Conservation (phyloP, 2,113 vertebrate genomes). For the Crotophaga sulcirostris region DNA sequence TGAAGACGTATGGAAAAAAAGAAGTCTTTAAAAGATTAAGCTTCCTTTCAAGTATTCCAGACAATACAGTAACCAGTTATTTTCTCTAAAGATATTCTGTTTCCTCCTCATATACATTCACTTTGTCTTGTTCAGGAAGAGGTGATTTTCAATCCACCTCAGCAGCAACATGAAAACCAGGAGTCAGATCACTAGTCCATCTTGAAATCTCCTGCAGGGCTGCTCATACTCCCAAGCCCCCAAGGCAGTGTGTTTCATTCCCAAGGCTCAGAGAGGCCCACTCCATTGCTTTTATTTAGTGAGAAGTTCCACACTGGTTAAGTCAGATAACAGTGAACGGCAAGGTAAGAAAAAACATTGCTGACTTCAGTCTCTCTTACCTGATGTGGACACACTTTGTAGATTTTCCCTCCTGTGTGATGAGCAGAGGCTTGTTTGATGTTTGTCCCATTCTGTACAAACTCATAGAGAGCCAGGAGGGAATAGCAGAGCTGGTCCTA, state of each 20-base stretch:
- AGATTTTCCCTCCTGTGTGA: conserved; percentile 91
- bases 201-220: neutral
- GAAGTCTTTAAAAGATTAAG: neutral
- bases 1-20: neutral
- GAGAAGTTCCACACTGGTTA: neutral
- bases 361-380: conserved; percentile 68
- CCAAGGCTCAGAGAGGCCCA: neutral
- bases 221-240: neutral
- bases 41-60: neutral
- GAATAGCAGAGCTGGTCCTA: conserved; percentile 88
- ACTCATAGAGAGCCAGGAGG: conserved; percentile 85
- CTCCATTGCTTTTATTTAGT: neutral
- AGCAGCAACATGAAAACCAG: neutral
- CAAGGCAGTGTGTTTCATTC: accelerated
- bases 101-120: neutral
- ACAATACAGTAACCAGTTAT: neutral
- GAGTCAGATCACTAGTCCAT: neutral
- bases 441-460: conserved; percentile 83
- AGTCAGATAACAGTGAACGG: neutral
- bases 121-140: neutral
- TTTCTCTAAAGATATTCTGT: neutral
- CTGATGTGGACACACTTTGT: conserved; percentile 95
- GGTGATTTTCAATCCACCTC: neutral
- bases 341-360: neutral
- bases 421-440: conserved; percentile 76